These are phyloP conservation scores for Cephus spinipes DNA, from an alignment of 2,888 invertebrate species.

Conservation along the genomic window DNA sequence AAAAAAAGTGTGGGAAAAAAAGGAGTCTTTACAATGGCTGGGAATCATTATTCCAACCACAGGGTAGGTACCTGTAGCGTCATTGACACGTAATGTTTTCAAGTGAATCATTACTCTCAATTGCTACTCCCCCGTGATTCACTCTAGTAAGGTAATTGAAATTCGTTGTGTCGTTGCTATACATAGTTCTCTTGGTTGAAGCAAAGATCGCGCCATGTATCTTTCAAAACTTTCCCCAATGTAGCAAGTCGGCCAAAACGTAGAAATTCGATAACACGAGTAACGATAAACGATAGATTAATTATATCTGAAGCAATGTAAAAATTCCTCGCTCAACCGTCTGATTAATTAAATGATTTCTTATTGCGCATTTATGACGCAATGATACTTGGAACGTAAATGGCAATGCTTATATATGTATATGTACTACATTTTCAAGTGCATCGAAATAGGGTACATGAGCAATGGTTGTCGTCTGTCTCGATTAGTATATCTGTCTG, in stretches of 20 bases:
- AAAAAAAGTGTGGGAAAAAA: neutral
- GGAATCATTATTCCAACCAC: neutral
- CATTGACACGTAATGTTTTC: neutral
- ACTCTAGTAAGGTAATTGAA: neutral
- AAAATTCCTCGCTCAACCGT: neutral
- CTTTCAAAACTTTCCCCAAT: neutral
- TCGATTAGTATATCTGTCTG: neutral
- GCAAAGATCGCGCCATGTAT: neutral
- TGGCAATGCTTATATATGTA: neutral
- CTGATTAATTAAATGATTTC: neutral
- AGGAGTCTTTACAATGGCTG: neutral
- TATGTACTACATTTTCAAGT: neutral
- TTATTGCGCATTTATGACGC: neutral
- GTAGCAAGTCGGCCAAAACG: neutral
- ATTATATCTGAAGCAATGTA: neutral
- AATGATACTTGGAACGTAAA: neutral
- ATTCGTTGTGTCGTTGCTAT: neutral
- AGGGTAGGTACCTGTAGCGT: neutral
- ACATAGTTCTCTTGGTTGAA: neutral
- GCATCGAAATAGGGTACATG: neutral
- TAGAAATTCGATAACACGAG: neutral
- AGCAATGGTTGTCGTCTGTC: neutral
- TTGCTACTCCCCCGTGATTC: neutral
- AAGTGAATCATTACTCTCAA: neutral
- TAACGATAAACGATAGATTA: neutral